Evolutionary conservation across 2,797 vertebrate genomes (phyloP).

Genomic region (Brotogeris chrysoptera): DNA sequence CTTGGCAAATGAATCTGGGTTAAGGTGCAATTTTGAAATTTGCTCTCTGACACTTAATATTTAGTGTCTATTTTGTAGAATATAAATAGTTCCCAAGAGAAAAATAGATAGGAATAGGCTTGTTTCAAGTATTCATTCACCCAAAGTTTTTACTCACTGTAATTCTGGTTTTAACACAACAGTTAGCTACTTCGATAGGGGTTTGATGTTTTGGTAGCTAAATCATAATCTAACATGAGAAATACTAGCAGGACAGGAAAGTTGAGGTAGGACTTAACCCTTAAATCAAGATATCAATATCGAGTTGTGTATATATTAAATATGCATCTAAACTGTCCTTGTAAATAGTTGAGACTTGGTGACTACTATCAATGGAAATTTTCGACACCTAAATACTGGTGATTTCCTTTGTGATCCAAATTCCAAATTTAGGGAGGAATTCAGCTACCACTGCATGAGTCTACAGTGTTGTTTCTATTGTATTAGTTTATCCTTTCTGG

Average conservation of each 20-base stretch:
- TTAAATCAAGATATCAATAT: not conserved
- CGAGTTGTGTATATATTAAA: not conserved
- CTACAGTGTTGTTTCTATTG: not conserved
- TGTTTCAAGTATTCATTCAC: not conserved
- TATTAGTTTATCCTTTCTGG: not conserved
- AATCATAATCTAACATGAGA: not conserved
- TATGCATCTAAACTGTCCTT: not conserved
- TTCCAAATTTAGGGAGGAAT: not conserved
- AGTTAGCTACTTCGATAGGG: not conserved
- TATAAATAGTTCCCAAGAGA: not conserved
- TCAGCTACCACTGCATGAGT: not conserved
- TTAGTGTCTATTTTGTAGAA: not conserved
- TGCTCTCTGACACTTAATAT: not conserved
- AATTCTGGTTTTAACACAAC: not conserved
- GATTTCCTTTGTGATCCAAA: not conserved
- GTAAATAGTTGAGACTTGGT: not conserved
- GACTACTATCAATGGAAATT: not conserved
- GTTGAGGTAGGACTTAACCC: not conserved
- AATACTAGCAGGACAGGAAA: not conserved
- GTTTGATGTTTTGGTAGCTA: not conserved
- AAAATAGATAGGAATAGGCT: not conserved
- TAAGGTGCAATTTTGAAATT: not conserved
- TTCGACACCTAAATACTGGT: not conserved
- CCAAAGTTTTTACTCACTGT: not conserved
- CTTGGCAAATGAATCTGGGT: not conserved